A percentile compares a stretch with the other conserved stretches of the same genome.
Conservation (phyloP, 30 jellyfish, hydroid and myxozoan species). For the Turritopsis rubra region DNA sequence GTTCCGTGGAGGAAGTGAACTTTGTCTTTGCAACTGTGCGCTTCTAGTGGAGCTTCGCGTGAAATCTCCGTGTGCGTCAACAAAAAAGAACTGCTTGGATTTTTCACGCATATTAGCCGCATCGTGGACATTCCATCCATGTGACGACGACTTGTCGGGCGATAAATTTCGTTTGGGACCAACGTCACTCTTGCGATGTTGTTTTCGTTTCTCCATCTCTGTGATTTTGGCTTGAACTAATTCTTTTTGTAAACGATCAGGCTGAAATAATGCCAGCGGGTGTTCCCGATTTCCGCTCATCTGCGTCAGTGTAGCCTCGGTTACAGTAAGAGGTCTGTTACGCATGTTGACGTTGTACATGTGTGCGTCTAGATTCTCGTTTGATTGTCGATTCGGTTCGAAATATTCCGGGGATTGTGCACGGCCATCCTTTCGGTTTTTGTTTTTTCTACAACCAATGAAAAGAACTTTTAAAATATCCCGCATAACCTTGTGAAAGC, state of each 20-base stretch:
- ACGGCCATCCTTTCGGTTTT: slow-evolving; percentile 8
- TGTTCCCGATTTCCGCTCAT: background rate
- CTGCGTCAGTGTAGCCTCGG: background rate
- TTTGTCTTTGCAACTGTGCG: slow-evolving; percentile 31
- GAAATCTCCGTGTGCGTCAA: slow-evolving; percentile 14
- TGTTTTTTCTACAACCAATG: background rate
- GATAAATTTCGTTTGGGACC: background rate
- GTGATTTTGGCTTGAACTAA: slow-evolving; percentile 29
- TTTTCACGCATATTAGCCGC: slow-evolving; percentile 42
- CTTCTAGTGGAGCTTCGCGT: slow-evolving; percentile 21
- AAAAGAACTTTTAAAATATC: no score
- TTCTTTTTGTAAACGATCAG: slow-evolving; percentile 25
- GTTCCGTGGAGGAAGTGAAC: slow-evolving; percentile 36
- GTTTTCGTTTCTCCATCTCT: slow-evolving; percentile 22
- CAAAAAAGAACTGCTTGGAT: slow-evolving; percentile 21
- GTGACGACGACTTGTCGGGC: slow-evolving; percentile 13
- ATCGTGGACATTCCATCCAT: slow-evolving; percentile 36
- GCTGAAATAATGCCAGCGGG: background rate
- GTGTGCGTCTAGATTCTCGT: background rate
- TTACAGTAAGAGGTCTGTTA: background rate
- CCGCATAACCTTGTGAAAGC: background rate
- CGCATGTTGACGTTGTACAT: background rate
- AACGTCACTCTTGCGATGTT: slow-evolving; percentile 7
- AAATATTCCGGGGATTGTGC: slow-evolving; percentile 12
- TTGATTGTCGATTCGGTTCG: background rate